These are phyloP conservation scores for Lepilemur septentrionalis DNA, from an alignment of 2,797 vertebrate genomes.

Conservation along the genomic window DNA sequence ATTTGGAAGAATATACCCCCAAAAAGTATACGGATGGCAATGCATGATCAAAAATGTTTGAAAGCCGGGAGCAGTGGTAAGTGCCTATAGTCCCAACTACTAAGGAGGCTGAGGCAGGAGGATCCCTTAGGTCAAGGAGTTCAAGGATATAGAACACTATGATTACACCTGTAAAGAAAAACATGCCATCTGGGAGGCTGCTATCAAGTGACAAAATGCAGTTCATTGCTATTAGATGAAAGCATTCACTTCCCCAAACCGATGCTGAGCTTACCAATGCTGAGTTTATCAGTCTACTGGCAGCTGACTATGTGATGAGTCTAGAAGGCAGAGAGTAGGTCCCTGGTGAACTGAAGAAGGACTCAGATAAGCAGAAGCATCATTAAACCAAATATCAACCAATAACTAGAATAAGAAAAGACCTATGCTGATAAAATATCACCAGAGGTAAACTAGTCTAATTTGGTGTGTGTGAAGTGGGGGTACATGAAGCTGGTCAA, in stretches of 20 bases:
- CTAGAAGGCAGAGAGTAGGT: not conserved
- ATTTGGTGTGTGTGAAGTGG: not conserved
- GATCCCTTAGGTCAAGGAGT: not conserved
- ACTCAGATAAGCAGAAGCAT: slow-evolving; percentile 5
- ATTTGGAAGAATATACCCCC: slow-evolving; percentile 9
- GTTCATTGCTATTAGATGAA: not conserved
- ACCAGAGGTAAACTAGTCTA: not conserved
- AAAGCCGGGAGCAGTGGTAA: not conserved
- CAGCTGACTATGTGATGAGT: not conserved
- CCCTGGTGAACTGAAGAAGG: not conserved
- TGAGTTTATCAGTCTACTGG: slow-evolving; percentile 28
- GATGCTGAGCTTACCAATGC: slow-evolving; percentile 34
- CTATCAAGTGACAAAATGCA: slow-evolving; percentile 39
- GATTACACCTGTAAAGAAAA: not conserved
- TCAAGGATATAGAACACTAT: not conserved
- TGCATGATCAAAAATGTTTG: not conserved
- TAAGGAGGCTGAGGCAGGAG: not conserved
- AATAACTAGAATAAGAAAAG: not conserved
- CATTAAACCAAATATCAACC: not conserved
- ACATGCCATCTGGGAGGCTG: not conserved
- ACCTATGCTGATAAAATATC: not conserved
- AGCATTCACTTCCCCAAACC: not conserved
- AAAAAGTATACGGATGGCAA: not conserved
- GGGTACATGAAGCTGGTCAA: not conserved
- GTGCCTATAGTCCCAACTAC: not conserved